Conservation (phyloP, 2,113 vertebrate species). For the Urocynchramus pylzowi region DNA sequence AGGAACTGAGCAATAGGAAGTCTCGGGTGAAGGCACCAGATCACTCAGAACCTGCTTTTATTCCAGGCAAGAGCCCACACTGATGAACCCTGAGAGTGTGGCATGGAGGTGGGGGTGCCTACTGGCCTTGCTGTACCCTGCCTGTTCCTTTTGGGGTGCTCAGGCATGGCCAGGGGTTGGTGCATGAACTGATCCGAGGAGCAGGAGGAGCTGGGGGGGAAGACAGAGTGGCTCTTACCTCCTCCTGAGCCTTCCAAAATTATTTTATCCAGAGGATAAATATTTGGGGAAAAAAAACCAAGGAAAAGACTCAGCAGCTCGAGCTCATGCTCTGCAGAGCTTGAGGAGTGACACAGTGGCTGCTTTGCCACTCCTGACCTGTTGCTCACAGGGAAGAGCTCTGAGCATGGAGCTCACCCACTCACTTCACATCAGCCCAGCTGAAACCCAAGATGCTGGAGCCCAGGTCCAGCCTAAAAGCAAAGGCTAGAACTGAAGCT, state of each 20-base stretch:
- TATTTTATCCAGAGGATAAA: neutral
- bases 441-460: neutral
- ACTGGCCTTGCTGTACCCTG: neutral
- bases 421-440: neutral
- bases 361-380: neutral
- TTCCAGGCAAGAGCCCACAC: neutral
- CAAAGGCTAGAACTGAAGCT: neutral
- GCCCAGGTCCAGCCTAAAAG: neutral
- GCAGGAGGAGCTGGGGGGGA: neutral
- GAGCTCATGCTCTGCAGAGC: neutral
- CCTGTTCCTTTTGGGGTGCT: neutral
- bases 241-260: neutral
- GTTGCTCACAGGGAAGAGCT: neutral
- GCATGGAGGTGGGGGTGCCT: neutral
- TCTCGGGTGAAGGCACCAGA: neutral
- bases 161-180: fast-evolving
- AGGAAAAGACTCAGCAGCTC: neutral
- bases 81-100: neutral
- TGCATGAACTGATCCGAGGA: fast-evolving
- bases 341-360: neutral
- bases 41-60: neutral
- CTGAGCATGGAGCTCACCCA: neutral
- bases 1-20: slow-evolving; percentile 52
- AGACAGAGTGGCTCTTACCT: neutral
- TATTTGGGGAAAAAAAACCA: fast-evolving